Evolutionary conservation across 2,888 invertebrate species (phyloP).

Genomic region (Ptychoptera albimana): DNA sequence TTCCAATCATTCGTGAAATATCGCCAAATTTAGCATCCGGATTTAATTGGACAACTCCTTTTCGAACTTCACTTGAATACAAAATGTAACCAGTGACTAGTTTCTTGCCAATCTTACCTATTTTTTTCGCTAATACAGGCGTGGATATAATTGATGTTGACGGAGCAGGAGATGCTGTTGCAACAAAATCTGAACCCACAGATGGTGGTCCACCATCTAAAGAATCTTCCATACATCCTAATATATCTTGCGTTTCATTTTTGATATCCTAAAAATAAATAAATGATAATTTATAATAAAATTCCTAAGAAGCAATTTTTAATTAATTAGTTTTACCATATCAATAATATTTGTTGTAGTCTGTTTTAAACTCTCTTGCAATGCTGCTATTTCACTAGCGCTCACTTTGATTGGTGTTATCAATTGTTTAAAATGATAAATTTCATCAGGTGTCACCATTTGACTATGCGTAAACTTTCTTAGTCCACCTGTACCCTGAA

Average conservation of each 20-base stretch:
- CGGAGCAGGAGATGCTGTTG: slow-evolving; percentile 36
- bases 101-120: slow-evolving; percentile 24
- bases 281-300: neutral
- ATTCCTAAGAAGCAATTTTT: slow-evolving; percentile 5
- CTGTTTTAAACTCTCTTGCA: slow-evolving; percentile 3
- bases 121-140: slow-evolving; percentile 22
- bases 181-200: slow-evolving; percentile 62
- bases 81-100: slow-evolving; percentile 93
- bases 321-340: slow-evolving; percentile 22
- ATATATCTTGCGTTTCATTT: slow-evolving; percentile 15
- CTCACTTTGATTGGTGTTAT: slow-evolving; percentile 38
- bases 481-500: slow-evolving; percentile 50
- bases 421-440: slow-evolving; percentile 60
- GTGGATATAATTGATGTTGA: slow-evolving; percentile 27
- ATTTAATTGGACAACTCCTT: slow-evolving; percentile 81
- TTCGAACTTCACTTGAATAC: slow-evolving; percentile 91
- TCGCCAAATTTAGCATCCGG: slow-evolving; percentile 89
- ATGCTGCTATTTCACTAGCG: slow-evolving; percentile 5
- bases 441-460: slow-evolving; percentile 84
- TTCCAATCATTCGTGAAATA: slow-evolving; percentile 56
- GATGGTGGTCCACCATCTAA: slow-evolving; percentile 65
- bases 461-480: slow-evolving; percentile 69
- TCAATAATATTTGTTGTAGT: neutral
- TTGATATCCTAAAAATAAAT: slow-evolving; percentile 17
- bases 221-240: slow-evolving; percentile 55